Percentiles rank a stretch among this genome's conserved stretches.
phyloP scores from a whole-genome alignment of 2,113 vertebrate genomes.

The Phyllostomus discolor region DNA sequence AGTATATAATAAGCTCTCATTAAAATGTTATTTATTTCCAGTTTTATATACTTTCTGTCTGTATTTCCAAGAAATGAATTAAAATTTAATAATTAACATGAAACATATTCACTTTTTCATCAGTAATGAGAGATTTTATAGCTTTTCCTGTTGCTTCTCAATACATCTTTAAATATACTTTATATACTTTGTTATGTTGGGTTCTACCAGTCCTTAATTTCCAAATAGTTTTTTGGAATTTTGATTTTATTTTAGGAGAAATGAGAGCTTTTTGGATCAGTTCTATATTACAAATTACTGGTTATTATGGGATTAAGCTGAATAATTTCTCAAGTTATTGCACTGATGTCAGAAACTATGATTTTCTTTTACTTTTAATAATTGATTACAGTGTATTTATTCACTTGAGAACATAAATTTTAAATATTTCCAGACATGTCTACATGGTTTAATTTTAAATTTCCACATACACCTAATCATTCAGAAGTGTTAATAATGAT shows the following conservation, averaged over 20 bases:
- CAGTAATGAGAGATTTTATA: background rate
- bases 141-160: background rate
- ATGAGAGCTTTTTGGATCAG: background rate
- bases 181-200: background rate
- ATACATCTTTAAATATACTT: background rate
- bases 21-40: background rate
- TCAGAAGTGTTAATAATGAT: background rate
- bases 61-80: background rate
- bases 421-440: background rate
- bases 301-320: background rate
- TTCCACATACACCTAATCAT: background rate
- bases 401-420: background rate
- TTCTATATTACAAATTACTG: background rate
- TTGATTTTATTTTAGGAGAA: conserved; percentile 10
- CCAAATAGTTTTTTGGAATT: background rate
- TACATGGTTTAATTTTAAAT: background rate
- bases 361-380: background rate
- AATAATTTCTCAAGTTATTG: conserved; percentile 4
- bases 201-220: background rate
- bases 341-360: background rate
- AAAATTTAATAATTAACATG: background rate
- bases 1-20: background rate
- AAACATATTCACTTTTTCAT: background rate
- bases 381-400: background rate
- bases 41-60: background rate